Evolutionary conservation across 2,888 invertebrate species (phyloP).

Genomic region (Agrenia bidenticulata): DNA sequence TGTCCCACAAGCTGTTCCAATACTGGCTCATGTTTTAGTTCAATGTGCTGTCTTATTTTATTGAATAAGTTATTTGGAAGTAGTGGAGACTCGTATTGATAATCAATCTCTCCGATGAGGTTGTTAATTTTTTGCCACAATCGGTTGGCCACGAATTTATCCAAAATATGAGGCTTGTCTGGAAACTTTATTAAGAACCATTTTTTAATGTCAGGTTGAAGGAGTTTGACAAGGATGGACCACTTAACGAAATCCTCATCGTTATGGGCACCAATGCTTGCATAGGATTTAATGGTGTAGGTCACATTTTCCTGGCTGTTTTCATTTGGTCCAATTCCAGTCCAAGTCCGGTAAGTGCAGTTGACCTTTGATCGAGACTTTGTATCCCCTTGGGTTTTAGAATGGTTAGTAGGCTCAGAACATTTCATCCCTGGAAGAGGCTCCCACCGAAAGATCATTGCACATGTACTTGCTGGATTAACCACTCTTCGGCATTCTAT

Average conservation of each 20-base stretch:
- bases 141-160: neutral
- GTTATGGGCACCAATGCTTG: neutral
- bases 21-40: slow-evolving; percentile 17
- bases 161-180: neutral
- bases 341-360: slow-evolving; percentile 4
- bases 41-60: neutral
- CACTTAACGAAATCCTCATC: slow-evolving; percentile 3
- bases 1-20: slow-evolving; percentile 24
- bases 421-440: neutral
- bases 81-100: neutral
- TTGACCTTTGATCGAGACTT: too few species aligned
- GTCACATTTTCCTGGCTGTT: neutral
- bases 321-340: slow-evolving; percentile 8
- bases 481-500: slow-evolving; percentile 13
- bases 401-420: neutral
- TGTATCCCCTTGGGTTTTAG: too few species aligned
- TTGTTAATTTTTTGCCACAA: neutral
- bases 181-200: slow-evolving; percentile 7
- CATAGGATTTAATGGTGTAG: neutral
- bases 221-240: neutral
- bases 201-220: neutral
- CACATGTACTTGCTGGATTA: slow-evolving; percentile 11
- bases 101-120: neutral
- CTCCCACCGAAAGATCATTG: slow-evolving; percentile 23
- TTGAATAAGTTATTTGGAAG: slow-evolving; percentile 2